These are phyloP conservation scores for Notodonta ziczac DNA, from an alignment of 2,888 invertebrate species.

Conservation along the genomic window DNA sequence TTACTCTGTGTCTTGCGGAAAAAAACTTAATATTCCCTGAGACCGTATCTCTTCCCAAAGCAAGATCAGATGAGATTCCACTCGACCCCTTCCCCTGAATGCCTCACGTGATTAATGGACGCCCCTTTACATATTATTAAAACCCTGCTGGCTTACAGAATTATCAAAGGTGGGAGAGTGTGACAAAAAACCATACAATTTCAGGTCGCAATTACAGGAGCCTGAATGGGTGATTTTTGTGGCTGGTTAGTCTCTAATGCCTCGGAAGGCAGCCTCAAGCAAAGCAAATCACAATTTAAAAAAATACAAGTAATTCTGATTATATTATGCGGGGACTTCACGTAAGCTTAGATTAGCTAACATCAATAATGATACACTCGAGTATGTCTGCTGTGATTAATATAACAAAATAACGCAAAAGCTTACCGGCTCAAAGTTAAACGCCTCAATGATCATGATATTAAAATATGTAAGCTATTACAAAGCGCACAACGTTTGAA, in stretches of 20 bases:
- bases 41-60: too few relatives aligned
- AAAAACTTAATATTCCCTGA: too few relatives aligned
- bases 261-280: slow-evolving; percentile 1
- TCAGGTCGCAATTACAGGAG: too few relatives aligned
- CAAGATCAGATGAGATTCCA: too few relatives aligned
- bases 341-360: slow-evolving; percentile 46
- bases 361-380: slow-evolving; percentile 43
- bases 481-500: slow-evolving; percentile 9
- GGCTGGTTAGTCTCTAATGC: not conserved
- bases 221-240: too few relatives aligned
- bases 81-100: too few relatives aligned
- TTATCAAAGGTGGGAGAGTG: too few relatives aligned
- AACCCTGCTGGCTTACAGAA: too few relatives aligned
- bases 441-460: not conserved
- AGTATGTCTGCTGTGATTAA: slow-evolving; percentile 44
- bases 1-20: too few relatives aligned
- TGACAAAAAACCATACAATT: too few relatives aligned
- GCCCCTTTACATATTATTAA: too few relatives aligned
- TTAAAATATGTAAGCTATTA: slow-evolving; percentile 6
- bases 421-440: slow-evolving; percentile 3
- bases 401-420: not conserved
- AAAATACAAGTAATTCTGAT: not conserved
- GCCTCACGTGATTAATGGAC: too few relatives aligned
- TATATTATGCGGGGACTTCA: slow-evolving; percentile 33
- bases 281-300: not conserved